A percentile compares a stretch with the other conserved stretches of the same genome.
These are phyloP conservation scores for Eilema griseolum DNA, from an alignment of 2,888 invertebrate species.

Conservation along the genomic window DNA sequence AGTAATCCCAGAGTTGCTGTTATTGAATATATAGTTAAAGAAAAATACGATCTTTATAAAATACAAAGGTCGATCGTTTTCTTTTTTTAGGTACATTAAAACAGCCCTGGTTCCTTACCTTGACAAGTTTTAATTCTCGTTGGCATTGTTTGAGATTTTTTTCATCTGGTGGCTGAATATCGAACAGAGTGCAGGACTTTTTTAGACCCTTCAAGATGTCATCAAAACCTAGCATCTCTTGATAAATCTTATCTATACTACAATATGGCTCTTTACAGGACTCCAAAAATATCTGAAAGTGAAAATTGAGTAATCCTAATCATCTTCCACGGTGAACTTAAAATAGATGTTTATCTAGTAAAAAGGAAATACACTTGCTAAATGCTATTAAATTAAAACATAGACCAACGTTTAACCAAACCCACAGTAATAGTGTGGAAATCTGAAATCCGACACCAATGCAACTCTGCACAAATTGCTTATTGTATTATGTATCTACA, in stretches of 20 bases:
- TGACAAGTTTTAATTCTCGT: conserved; percentile 91
- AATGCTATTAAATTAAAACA: too few species aligned
- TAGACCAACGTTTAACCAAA: neutral
- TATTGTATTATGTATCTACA: too few species aligned
- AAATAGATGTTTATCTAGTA: neutral
- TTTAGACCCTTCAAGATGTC: conserved; percentile 88
- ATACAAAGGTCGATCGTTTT: neutral
- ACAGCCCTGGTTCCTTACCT: conserved; percentile 75
- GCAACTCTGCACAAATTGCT: too few species aligned
- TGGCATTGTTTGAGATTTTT: conserved; percentile 91
- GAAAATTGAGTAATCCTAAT: neutral
- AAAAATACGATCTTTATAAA: neutral
- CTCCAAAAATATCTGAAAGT: conserved; percentile 87
- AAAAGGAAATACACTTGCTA: neutral
- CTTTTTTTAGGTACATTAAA: neutral
- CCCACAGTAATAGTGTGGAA: too few species aligned
- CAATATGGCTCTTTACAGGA: conserved; percentile 90
- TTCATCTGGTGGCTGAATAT: conserved; percentile 94
- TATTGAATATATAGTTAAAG: neutral
- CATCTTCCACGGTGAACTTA: neutral
- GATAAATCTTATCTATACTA: conserved; percentile 90
- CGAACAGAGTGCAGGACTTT: conserved; percentile 94
- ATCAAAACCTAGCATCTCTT: conserved; percentile 90
- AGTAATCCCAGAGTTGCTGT: conserved; percentile 96
- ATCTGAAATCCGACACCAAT: too few species aligned